These are phyloP conservation scores for Myanophis thanlyinensis DNA, from an alignment of 2,113 vertebrate genomes.

Conservation along the genomic window DNA sequence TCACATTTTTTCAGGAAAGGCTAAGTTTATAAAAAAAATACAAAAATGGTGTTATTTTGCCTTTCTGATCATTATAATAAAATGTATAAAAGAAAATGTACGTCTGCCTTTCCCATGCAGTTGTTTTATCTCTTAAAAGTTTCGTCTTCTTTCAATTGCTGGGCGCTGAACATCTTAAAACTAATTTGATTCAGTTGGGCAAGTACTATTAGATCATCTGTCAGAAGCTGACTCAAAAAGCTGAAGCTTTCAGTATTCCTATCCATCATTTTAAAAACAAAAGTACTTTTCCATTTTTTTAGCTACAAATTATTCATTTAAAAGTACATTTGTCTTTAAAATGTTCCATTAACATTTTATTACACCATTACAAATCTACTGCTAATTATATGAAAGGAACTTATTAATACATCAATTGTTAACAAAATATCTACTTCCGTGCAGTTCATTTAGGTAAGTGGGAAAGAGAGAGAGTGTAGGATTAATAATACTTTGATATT, in stretches of 20 bases:
- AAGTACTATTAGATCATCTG: not conserved
- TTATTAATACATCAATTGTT: constrained; percentile 32
- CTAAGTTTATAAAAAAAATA: not conserved
- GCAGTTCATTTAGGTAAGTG: constrained; percentile 8
- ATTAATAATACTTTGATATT: not conserved
- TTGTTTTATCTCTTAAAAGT: not conserved
- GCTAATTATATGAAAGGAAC: constrained; percentile 35
- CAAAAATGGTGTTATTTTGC: not conserved
- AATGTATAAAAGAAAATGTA: not conserved
- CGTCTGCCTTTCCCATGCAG: not conserved
- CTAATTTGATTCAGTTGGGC: not conserved
- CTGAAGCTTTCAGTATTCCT: constrained; percentile 4
- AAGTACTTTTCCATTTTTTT: constrained; percentile 4
- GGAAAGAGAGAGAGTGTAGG: not conserved
- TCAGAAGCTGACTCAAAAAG: not conserved
- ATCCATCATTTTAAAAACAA: constrained; percentile 12
- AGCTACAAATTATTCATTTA: constrained; percentile 5
- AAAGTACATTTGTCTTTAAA: constrained; percentile 28
- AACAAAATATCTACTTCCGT: not conserved
- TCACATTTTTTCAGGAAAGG: not conserved
- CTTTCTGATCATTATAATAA: not conserved
- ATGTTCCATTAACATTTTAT: constrained; percentile 23
- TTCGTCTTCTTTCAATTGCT: not conserved
- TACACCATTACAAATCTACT: constrained; percentile 11
- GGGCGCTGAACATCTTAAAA: not conserved